phyloP scores from a whole-genome alignment of 2,888 invertebrate genomes.

The Tenodera sinensis region DNA sequence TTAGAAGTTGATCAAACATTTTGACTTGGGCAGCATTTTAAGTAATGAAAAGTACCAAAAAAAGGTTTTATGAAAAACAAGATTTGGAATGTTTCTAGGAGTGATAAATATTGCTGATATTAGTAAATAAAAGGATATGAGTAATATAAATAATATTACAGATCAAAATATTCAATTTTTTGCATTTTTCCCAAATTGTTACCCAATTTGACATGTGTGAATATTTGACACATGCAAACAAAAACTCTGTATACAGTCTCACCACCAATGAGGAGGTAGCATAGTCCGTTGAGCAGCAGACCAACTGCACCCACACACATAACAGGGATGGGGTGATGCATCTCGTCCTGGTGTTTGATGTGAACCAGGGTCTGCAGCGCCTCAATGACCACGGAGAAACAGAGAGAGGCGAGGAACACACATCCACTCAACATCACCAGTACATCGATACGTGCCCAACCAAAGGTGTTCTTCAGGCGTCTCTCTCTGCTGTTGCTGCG shows the following conservation, averaged over 20 bases:
- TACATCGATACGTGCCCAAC: conserved; percentile 90
- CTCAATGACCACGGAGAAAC: conserved; percentile 77
- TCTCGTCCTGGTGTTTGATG: conserved; percentile 65
- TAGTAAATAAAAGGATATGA: no score
- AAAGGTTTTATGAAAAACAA: no score
- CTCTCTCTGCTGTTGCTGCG: conserved; percentile 35
- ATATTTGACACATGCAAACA: no score
- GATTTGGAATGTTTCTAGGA: no score
- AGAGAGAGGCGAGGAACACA: conserved; percentile 77
- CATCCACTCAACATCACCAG: conserved; percentile 76
- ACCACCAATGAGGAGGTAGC: conserved; percentile 78
- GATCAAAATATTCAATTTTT: no score
- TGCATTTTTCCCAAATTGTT: no score
- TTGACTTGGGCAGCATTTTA: no score
- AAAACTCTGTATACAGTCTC: conserved; percentile 36
- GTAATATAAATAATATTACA: no score
- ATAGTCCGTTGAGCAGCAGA: conserved; percentile 69
- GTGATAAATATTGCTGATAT: no score
- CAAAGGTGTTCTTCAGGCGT: conserved; percentile 80
- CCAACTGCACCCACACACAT: conserved; percentile 68
- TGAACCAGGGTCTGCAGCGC: conserved; percentile 77
- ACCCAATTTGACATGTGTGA: no score
- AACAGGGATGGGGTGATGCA: conserved; percentile 71
- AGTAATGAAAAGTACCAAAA: no score
- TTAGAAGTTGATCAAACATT: no score